These are phyloP conservation scores for Philopedon plagiatum DNA, from an alignment of 2,888 invertebrate genomes.

Conservation along the genomic window DNA sequence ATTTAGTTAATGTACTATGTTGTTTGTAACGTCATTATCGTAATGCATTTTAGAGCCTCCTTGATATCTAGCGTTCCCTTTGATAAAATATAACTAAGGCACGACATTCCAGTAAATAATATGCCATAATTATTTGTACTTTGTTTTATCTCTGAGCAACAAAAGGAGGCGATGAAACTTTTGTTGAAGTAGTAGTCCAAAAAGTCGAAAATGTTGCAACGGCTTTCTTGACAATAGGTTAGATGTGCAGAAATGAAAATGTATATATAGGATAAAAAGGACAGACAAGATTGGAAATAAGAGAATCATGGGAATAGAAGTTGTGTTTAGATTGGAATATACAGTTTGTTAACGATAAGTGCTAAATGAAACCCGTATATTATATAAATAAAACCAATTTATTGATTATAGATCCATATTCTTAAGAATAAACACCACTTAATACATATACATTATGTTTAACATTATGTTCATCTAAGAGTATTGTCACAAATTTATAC, in stretches of 20 bases:
- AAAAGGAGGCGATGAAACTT: no score
- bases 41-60: not conserved
- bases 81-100: no score
- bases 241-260: not conserved
- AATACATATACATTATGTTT: conserved; percentile 48
- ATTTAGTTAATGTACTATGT: not conserved
- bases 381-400: conserved; percentile 63
- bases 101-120: no score
- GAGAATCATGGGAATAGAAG: no score
- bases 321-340: no score
- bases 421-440: conserved; percentile 54
- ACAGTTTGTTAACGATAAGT: no score
- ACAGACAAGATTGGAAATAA: no score
- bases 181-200: no score
- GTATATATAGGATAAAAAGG: not conserved
- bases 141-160: no score
- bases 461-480: conserved; percentile 56
- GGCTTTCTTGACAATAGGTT: no score
- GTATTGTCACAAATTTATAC: conserved; percentile 64
- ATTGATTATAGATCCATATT: conserved; percentile 57
- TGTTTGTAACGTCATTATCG: not conserved
- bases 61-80: not conserved
- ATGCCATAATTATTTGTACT: no score
- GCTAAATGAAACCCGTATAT: conserved; percentile 3
- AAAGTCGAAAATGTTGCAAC: no score